These are phyloP conservation scores for Platypus cylindrus DNA, from an alignment of 2,888 invertebrate species.

Conservation along the genomic window DNA sequence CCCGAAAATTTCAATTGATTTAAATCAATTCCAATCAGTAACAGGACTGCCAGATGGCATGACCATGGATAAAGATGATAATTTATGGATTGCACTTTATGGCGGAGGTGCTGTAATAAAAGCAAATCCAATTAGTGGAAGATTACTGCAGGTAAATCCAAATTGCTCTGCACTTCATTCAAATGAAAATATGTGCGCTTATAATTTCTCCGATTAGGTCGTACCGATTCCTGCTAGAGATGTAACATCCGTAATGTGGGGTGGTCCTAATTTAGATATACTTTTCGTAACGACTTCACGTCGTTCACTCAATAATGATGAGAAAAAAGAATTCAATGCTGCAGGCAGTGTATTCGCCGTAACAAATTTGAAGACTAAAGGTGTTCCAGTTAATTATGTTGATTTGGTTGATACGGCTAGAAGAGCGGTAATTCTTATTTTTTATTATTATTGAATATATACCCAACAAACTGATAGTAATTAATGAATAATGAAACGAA, in stretches of 20 bases:
- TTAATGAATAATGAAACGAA: too few species aligned
- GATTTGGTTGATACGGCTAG: slow-evolving; percentile 19
- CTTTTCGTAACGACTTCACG: slow-evolving; percentile 48
- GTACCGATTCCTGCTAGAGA: slow-evolving; percentile 40
- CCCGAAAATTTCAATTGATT: slow-evolving; percentile 21
- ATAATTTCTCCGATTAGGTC: slow-evolving; percentile 7
- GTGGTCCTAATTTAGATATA: slow-evolving; percentile 44
- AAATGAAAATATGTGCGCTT: not conserved
- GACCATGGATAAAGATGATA: slow-evolving; percentile 66
- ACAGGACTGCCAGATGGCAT: slow-evolving; percentile 36
- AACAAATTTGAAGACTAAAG: slow-evolving; percentile 23
- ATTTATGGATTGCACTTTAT: slow-evolving; percentile 63
- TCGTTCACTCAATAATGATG: slow-evolving; percentile 11
- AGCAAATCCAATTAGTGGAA: slow-evolving; percentile 36
- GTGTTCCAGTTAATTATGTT: slow-evolving; percentile 23
- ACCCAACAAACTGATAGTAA: too few species aligned
- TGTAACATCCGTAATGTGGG: slow-evolving; percentile 50
- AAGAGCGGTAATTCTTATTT: slow-evolving; percentile 13
- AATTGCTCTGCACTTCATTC: not conserved
- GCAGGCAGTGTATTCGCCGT: slow-evolving; percentile 36
- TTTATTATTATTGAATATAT: too few species aligned
- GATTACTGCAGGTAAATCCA: slow-evolving; percentile 31
- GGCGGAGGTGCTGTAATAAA: slow-evolving; percentile 49
- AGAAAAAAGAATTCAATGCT: slow-evolving; percentile 28
- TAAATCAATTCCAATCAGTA: slow-evolving; percentile 13